Evolutionary conservation across 2,888 invertebrate species (phyloP), one percentile per base, ranked within the genome.

Genomic region (Pseudolycoriella hygida): DNA sequence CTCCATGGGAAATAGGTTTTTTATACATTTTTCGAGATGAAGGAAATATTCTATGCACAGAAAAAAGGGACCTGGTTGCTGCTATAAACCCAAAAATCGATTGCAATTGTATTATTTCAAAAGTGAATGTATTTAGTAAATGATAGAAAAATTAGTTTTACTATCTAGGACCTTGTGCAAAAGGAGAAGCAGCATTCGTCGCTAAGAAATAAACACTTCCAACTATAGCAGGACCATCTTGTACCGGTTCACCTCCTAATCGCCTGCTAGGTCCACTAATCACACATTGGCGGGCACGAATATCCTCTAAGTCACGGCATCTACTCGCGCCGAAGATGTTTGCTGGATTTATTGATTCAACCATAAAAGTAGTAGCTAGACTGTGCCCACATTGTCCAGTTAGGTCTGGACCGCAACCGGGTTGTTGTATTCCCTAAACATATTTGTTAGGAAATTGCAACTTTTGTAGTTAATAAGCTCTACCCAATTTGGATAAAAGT

Each of bases 401-500:
- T 10, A 30, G 30, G 11, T 30, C 30, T 30, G 11, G 11, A 30
- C 30, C 30, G 11, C 30, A 30, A 30, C 30, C 30, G 11, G 30
- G 30, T 10, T 30, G 30, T 30, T 6, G 30, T n/a, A n/a, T n/a
- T n/a, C n/a, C n/a, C n/a, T n/a, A n/a, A n/a, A n/a, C n/a, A n/a
- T n/a, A n/a, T n/a, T n/a, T n/a, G n/a, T n/a, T n/a, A n/a, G n/a
- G n/a, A n/a, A n/a, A n/a, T n/a, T n/a, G n/a, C n/a, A n/a, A n/a
- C n/a, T n/a, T n/a, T n/a, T n/a, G n/a, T n/a, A n/a, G n/a, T n/a
- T n/a, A n/a, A n/a, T n/a, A n/a, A n/a, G n/a, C 11, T 11, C 30
- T 10, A 6, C 30, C 25, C 55, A 61, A 44, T 67, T 67, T 1
- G 64, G 64, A 46, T 61, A 66, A 49, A 67, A 67, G 25, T 66